Conservation (phyloP, 2,797 vertebrate genomes). For the Clarias pachynema region DNA sequence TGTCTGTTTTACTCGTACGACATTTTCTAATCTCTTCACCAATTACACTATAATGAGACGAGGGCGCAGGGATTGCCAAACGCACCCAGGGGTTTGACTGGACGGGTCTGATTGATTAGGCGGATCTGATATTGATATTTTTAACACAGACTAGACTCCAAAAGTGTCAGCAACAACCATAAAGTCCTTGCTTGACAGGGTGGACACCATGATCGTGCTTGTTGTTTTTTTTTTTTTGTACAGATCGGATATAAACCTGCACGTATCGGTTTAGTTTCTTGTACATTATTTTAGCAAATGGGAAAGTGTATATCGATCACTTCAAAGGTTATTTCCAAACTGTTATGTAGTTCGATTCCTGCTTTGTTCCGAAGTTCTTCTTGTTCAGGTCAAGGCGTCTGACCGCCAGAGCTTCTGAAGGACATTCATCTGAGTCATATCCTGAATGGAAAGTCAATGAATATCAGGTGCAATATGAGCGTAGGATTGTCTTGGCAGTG, state of each 20-base stretch:
- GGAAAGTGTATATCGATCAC: not conserved
- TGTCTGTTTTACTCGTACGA: not conserved
- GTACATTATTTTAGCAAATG: conserved; percentile 2
- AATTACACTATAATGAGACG: not conserved
- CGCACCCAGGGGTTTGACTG: not conserved
- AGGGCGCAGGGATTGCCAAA: not conserved
- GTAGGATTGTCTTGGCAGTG: conserved; percentile 43
- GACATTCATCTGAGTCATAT: conserved; percentile 40
- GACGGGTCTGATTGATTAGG: not conserved
- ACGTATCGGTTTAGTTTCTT: not conserved
- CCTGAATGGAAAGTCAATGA: conserved; percentile 35
- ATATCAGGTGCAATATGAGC: conserved; percentile 50
- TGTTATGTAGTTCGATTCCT: not conserved
- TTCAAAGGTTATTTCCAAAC: not conserved
- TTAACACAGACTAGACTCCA: not conserved
- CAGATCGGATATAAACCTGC: not conserved
- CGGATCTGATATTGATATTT: not conserved
- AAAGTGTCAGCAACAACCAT: not conserved
- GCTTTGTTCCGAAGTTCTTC: conserved; percentile 23
- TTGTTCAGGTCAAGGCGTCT: conserved; percentile 40
- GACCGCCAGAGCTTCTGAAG: conserved; percentile 17
- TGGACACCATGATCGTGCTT: not conserved
- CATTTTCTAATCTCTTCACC: not conserved
- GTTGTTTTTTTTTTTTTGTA: not conserved
- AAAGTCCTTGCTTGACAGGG: not conserved